Conservation (phyloP, 2,888 invertebrate genomes). For the Drosophila sordidapex region DNA sequence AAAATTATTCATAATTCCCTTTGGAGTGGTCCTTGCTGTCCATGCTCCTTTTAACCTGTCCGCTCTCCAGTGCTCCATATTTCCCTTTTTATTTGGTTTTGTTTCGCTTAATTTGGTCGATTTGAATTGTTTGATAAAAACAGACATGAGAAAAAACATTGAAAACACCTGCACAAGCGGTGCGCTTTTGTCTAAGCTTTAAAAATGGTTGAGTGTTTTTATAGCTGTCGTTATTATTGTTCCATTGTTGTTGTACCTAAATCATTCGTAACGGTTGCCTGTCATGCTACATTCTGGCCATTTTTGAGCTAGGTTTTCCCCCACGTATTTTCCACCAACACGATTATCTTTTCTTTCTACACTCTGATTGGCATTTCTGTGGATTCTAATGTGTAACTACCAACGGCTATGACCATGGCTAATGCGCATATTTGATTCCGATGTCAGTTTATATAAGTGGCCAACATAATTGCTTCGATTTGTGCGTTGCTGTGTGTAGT, state of each 20-base stretch:
- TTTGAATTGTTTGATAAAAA: conserved; percentile 60
- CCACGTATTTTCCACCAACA: conserved; percentile 4
- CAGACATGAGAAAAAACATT: not conserved
- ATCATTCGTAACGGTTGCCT: conserved; percentile 71
- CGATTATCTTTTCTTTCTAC: conserved; percentile 44
- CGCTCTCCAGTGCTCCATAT: not conserved
- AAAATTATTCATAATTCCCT: conserved; percentile 71
- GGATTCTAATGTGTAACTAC: conserved; percentile 31
- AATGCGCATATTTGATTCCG: conserved; percentile 51
- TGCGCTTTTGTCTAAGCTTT: conserved; percentile 46
- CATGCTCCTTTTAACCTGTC: conserved; percentile 15
- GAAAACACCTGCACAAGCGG: conserved; percentile 50
- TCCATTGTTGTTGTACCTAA: conserved; percentile 60
- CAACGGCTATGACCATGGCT: conserved; percentile 24
- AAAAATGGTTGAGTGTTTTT: conserved; percentile 49
- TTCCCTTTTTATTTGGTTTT: conserved; percentile 8
- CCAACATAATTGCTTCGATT: conserved; percentile 45
- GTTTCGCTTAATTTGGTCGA: conserved; percentile 45
- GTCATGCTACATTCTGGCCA: conserved; percentile 61
- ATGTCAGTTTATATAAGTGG: conserved; percentile 51
- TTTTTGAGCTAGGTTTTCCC: conserved; percentile 67
- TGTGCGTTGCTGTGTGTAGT: conserved; percentile 13
- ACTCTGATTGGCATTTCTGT: conserved; percentile 52
- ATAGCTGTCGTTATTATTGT: conserved; percentile 32
- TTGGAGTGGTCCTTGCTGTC: conserved; percentile 43